Percentiles rank a stretch among this genome's conserved stretches.
These are phyloP conservation scores for Seira ritae DNA, from an alignment of 2,888 invertebrate genomes.

Conservation along the genomic window DNA sequence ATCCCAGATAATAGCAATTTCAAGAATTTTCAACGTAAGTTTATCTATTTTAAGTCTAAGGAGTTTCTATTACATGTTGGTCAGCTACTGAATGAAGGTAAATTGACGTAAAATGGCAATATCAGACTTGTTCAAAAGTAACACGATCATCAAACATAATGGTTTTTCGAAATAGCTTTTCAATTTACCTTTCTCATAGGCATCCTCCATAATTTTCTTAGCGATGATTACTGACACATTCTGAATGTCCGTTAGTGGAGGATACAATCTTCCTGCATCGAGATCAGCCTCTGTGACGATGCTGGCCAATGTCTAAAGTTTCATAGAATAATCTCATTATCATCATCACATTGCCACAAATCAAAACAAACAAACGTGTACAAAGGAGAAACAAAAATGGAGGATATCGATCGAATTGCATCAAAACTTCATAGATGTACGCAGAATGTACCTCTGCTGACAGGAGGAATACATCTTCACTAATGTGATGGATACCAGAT, in stretches of 20 bases:
- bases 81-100: too few relatives aligned
- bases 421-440: too few relatives aligned
- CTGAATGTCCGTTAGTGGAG: slow-evolving; percentile 88
- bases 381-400: neutral
- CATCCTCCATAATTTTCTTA: slow-evolving; percentile 89
- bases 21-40: too few relatives aligned
- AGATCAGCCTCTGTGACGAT: slow-evolving; percentile 90
- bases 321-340: slow-evolving; percentile 68
- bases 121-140: too few relatives aligned
- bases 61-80: too few relatives aligned
- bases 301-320: slow-evolving; percentile 84
- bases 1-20: neutral
- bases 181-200: slow-evolving; percentile 90
- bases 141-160: too few relatives aligned
- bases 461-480: slow-evolving; percentile 94
- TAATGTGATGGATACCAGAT: slow-evolving; percentile 91
- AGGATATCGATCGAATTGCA: neutral
- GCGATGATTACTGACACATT: slow-evolving; percentile 95
- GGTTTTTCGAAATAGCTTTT: too few relatives aligned
- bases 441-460: slow-evolving; percentile 80
- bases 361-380: too few relatives aligned
- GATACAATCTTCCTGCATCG: slow-evolving; percentile 92
- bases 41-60: too few relatives aligned
- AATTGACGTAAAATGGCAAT: too few relatives aligned
- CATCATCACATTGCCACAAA: too few relatives aligned